Evolutionary conservation across 2,888 invertebrate genomes (phyloP).

Genomic region (Biston betularia): DNA sequence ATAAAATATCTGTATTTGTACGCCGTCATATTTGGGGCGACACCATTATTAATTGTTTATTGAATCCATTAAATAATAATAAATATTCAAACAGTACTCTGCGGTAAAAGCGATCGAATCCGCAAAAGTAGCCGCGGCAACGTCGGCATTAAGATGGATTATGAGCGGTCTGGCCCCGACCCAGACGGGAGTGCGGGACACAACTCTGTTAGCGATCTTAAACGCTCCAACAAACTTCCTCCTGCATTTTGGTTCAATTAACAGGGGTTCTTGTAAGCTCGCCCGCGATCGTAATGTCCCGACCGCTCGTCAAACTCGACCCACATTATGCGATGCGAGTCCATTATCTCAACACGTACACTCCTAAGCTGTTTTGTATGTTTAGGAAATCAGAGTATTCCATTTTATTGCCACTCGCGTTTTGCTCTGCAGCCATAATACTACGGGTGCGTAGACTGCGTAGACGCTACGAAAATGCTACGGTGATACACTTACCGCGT

Average conservation of each 20-base stretch:
- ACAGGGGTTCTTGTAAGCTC: constrained; percentile 48
- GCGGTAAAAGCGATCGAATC: constrained; percentile 33
- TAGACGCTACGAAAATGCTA: constrained; percentile 27
- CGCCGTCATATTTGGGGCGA: too few species aligned
- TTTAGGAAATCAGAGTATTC: constrained; percentile 33
- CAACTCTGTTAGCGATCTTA: constrained; percentile 54
- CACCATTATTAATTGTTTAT: too few species aligned
- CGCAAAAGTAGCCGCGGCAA: constrained; percentile 41
- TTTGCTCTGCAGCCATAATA: constrained; percentile 9
- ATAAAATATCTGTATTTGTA: too few species aligned
- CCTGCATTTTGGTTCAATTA: constrained; percentile 58
- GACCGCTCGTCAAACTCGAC: constrained; percentile 47
- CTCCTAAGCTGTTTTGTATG: constrained; percentile 39
- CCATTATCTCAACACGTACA: constrained; percentile 45
- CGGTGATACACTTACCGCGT: constrained; percentile 14
- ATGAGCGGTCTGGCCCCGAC: constrained; percentile 47
- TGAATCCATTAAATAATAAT: too few species aligned
- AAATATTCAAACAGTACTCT: not conserved
- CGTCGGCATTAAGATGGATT: constrained; percentile 55
- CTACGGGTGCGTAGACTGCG: not conserved
- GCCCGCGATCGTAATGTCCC: constrained; percentile 48
- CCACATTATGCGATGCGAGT: constrained; percentile 44
- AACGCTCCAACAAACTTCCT: constrained; percentile 60
- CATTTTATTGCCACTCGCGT: constrained; percentile 22
- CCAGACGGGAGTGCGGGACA: constrained; percentile 37